These are phyloP conservation scores for Nomada ruficornis DNA, from an alignment of 2,888 invertebrate species.

Conservation along the genomic window DNA sequence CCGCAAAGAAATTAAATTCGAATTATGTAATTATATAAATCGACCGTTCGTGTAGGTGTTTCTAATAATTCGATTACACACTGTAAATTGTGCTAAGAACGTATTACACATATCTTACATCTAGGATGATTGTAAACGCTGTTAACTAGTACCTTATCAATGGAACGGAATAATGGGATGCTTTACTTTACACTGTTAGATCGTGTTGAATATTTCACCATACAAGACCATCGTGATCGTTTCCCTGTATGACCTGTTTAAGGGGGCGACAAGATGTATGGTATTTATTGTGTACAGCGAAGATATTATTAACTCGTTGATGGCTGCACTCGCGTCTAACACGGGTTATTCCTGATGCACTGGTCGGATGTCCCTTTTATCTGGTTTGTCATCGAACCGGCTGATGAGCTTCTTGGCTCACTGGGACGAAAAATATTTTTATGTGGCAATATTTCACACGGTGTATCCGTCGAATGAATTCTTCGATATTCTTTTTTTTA, in stretches of 20 bases:
- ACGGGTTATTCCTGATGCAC: constrained; percentile 13
- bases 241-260: constrained; percentile 27
- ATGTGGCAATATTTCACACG: background rate
- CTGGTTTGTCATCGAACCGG: constrained; percentile 17
- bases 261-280: constrained; percentile 27
- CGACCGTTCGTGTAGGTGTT: no score
- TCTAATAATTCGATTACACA: no score
- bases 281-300: constrained; percentile 24
- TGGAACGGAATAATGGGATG: constrained; percentile 35
- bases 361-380: background rate
- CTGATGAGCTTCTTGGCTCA: background rate
- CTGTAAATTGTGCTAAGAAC: no score
- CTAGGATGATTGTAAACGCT: no score
- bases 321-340: constrained; percentile 5
- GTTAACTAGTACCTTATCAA: background rate
- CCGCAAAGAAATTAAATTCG: no score
- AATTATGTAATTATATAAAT: no score
- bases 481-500: background rate
- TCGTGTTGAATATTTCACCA: background rate
- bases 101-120: no score
- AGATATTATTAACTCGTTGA: constrained; percentile 41
- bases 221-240: background rate
- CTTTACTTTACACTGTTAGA: background rate
- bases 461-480: background rate
- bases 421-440: background rate